Evolutionary conservation across 2,113 vertebrate species (phyloP), one percentile per base, ranked within the genome.

Genomic region (Podarcis cretensis): DNA sequence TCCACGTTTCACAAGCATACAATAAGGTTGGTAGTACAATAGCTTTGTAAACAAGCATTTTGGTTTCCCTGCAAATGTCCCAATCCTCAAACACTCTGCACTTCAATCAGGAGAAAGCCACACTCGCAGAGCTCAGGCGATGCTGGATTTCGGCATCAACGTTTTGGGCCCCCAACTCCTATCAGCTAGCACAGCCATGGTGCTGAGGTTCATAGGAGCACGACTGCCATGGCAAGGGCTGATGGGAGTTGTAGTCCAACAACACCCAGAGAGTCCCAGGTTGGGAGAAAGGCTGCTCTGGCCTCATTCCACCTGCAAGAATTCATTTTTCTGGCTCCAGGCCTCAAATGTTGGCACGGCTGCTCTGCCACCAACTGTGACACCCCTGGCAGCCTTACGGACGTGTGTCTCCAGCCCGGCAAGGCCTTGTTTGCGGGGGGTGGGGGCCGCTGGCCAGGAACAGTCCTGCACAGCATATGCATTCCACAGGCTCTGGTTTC

Each of bases 371-470:
- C 69, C 69, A 21, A 3, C 66, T 69, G 69, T 30, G 59, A 71
- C 1, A 12, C n/a, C 3, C 23, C 40, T 6, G 1, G 43, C 40
- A 18, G 23, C 37, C 37, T 83, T 48, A 2, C 0, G 14, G 35
- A 30, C 3, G 23, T n/a, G 35, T 23, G 16, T 2, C 78, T 63
- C 79, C 35, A 1, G 23, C 2, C 18, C 63, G 1, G 37, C 10
- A 30, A 8, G 30, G 21, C 30, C 37, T 14, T n/a, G 4, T n/a
- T n/a, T 73, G 69, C 4, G 13, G 69, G 30, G n/a, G 69, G 0
- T 0, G 3, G 37, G 54, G 35, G 0, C 1, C 5, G 1, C 1
- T 5, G 16, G 23, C 63, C 40, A 0, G 12, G 2, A 1, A 54
- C 21, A 0, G 20, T 20, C 7, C 1, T 3, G 13, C 4, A 18